Base-by-base conservation (phyloP, 2,113 vertebrate species). In the Bagarius yarrelli region DNA sequence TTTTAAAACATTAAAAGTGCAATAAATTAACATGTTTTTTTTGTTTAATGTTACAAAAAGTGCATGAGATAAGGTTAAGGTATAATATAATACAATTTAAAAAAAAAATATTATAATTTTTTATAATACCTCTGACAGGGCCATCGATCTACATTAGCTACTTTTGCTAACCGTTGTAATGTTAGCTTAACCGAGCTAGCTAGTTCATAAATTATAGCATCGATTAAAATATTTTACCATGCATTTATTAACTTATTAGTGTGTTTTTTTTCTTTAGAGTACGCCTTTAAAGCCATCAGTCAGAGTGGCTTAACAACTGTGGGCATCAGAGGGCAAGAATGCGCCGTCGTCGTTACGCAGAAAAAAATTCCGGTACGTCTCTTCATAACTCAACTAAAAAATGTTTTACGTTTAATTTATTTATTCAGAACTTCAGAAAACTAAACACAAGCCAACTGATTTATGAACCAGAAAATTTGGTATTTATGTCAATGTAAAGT, bases 201-300 rank as follows among this genome's bases (percentile, higher is more conserved):
- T 55, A 53, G 2, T 15, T 14, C 9, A 2, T 4, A 55, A 21
- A 2, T 55, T 55, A 16, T 47, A 40, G 36, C 52, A 53, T 18
- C 52, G 9, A 53, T 18, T 53, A 18, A 53, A 53, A 53, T 53
- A 50, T 15, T 53, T 53, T 18, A 15, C 1, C 1, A 40, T 40
- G 8, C 36, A 40, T 40, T 40, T 40, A 40, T 40, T n/a, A n/a
- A n/a, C n/a, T n/a, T n/a, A n/a, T n/a, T n/a, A n/a, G 8, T 61
- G 13, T 76, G 2, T 76, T 27, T 44, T 40, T 30, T 77, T 23
- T 56, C 16, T 34, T 57, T 84, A 94, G 92, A 93, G 75, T 94
- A 94, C 80, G 93, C 91, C 80, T 94, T 94, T 83, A 94, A 93
- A 91, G 93, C 93, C 82, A 89, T 93, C 81, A 83, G 83, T 27